Base-by-base conservation (phyloP, 2,888 invertebrate genomes). In the Dasysyrphus tricinctus region DNA sequence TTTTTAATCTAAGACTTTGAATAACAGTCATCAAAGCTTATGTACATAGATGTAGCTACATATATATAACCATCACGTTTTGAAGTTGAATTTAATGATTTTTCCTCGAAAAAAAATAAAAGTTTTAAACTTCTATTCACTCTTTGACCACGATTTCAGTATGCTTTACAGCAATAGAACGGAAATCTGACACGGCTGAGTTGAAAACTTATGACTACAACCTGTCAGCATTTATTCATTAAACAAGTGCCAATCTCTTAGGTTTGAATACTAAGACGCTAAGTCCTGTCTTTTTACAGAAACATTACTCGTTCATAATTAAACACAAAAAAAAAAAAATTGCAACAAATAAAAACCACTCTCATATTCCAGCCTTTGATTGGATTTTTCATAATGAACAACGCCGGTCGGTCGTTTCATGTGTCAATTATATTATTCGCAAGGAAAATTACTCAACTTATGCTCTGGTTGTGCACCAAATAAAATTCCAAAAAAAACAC, bases 401-500 rank as follows among this genome's bases (percentile, higher is more conserved):
- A 54, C 67, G 37, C 24, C 37, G 54, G 39, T 69, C 69, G 24
- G 24, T 47, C 47, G 73, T 61, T 49, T 51, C 67, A 80, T 69
- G 77, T 80, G 84, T 80, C 84, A 85, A 80, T 85, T 85, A 84
- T 80, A 69, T 34, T 76, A 77, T 85, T 77, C 42, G 76, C 75
- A 39, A 80, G 47, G 67, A 54, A 76, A 76, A 76, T 85, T 80
- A 67, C 80, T 85, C 77, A 80, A 85, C 63, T 51, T 63, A 51
- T 72, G 83, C 83, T 73, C 74, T 63, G 56, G 69, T 74, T 69
- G n/a, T n/a, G 54, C 51, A 69, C 69, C 29, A 51, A 69, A 69
- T 54, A 69, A 69, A 69, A 47, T 57, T 34, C 2, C 12, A 76
- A 76, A 56, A 37, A 59, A 69, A 73, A 63, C 24, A 70, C 14